A percentile compares a stretch with the other conserved stretches of the same genome.
Conservation (phyloP, 2,888 invertebrate genomes). For the Magallana nippona region DNA sequence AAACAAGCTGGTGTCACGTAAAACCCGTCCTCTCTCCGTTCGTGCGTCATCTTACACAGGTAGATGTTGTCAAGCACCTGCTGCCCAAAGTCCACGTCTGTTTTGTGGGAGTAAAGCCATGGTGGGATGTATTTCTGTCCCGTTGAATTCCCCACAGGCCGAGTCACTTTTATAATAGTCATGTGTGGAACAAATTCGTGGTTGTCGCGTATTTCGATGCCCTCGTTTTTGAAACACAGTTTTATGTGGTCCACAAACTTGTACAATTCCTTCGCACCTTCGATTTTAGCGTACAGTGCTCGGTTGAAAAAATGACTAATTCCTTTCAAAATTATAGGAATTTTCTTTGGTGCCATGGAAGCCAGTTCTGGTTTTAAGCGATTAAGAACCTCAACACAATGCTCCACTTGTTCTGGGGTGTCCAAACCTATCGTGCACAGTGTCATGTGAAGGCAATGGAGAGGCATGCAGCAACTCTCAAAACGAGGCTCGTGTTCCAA, state of each 20-base stretch:
- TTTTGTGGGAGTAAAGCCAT: constrained; percentile 72
- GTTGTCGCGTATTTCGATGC: constrained; percentile 77
- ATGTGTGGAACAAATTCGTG: constrained; percentile 80
- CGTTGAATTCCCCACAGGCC: constrained; percentile 72
- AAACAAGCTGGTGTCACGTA: constrained; percentile 67
- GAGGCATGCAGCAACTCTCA: constrained; percentile 75
- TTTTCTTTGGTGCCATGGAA: constrained; percentile 61
- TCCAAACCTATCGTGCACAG: constrained; percentile 79
- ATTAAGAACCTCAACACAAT: constrained; percentile 67
- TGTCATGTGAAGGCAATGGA: constrained; percentile 78
- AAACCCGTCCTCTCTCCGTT: constrained; percentile 78
- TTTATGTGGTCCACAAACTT: constrained; percentile 75
- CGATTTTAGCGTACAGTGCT: constrained; percentile 79
- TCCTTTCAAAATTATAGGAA: constrained; percentile 70
- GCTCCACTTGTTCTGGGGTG: constrained; percentile 69
- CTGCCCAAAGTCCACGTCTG: constrained; percentile 76
- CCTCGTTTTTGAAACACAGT: constrained; percentile 69
- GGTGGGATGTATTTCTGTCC: constrained; percentile 76
- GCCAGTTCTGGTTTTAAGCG: constrained; percentile 63
- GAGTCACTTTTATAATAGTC: constrained; percentile 79
- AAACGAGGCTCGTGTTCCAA: constrained; percentile 75
- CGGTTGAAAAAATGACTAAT: constrained; percentile 78
- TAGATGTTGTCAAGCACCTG: constrained; percentile 76
- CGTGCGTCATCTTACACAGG: constrained; percentile 78
- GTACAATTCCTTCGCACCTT: constrained; percentile 71